Evolutionary conservation across 2,888 invertebrate species (phyloP), one percentile per base, ranked within the genome.

Genomic region (Leptarthrus brevirostris): DNA sequence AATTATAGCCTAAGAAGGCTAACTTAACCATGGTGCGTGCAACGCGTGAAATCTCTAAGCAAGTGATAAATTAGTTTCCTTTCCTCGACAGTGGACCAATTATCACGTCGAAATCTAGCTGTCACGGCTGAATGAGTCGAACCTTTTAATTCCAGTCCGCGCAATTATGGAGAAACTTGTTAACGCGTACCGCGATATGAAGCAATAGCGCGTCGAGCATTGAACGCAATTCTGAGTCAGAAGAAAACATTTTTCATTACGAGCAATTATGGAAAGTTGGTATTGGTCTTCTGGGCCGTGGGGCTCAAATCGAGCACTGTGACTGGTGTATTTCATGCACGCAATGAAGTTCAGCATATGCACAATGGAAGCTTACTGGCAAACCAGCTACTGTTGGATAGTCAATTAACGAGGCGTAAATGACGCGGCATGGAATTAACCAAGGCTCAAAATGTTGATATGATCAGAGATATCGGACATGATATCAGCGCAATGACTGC

Each of bases 91-190:
- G 58, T 69, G 72, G 36, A 58, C 40, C 73, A 75, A 75, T 75
- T 75, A 75, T 74, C 75, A 52, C 73, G 73, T 71, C 64, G 61
- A 72, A 71, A 71, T 71, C 74, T 53, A 71, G 70, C 61, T 73
- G 73, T 75, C 75, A 75, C 54, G 75, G 72, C 71, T 74, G 73
- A 74, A 53, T 71, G 73, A 75, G 71, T 72, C 54, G 73, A 20
- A 16, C 52, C 66, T 30, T 30, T 69, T 30, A 26, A 26, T 12
- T 16, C n/a, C 22, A 24, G 10, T n/a, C 10, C n/a, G 47, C 64
- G 64, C 26, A 66, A 66, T 40, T 47, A 26, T 26, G 24, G 26
- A 14, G 47, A 66, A 66, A 18, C 52, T 10, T 20, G 49, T 30
- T 34, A 47, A n/a, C 16, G n/a, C 22, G 49, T 14, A 16, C 49